phyloP scores from a whole-genome alignment of 2,113 vertebrate species.

The Aix galericulata region DNA sequence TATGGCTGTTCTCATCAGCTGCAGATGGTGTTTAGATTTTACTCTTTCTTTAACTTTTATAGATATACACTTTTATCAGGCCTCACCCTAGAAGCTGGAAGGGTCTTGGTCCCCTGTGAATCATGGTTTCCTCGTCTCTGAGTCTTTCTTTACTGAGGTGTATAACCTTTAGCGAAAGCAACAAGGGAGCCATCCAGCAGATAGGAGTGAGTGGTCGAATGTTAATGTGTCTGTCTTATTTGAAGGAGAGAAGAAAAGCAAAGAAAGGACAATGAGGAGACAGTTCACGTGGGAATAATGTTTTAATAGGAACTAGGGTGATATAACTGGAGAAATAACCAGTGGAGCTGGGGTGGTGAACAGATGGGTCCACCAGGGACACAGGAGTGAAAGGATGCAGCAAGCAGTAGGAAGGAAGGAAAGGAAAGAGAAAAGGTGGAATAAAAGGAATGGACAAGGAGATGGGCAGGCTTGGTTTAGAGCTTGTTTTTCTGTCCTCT shows the following conservation, averaged over 20 bases:
- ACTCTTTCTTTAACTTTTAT: neutral
- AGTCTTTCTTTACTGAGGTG: neutral
- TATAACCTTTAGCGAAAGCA: neutral
- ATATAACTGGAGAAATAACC: neutral
- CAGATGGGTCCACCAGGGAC: neutral
- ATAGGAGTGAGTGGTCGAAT: fast-evolving
- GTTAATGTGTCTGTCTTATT: neutral
- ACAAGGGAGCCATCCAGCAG: neutral
- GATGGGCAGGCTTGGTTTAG: neutral
- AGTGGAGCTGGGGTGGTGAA: neutral
- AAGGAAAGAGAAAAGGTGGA: neutral
- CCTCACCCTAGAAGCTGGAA: neutral
- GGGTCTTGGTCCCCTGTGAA: neutral
- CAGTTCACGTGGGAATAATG: neutral
- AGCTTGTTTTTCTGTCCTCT: neutral
- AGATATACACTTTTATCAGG: neutral
- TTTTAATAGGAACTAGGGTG: neutral
- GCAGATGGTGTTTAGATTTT: neutral
- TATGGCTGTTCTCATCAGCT: neutral
- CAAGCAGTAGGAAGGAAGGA: neutral
- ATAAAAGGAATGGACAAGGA: neutral
- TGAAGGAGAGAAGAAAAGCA: neutral
- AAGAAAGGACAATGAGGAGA: neutral
- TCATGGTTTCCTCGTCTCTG: neutral
- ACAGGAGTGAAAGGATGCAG: neutral